Evolutionary conservation across 2,113 vertebrate genomes (phyloP).

Genomic region (Tautogolabrus adspersus): DNA sequence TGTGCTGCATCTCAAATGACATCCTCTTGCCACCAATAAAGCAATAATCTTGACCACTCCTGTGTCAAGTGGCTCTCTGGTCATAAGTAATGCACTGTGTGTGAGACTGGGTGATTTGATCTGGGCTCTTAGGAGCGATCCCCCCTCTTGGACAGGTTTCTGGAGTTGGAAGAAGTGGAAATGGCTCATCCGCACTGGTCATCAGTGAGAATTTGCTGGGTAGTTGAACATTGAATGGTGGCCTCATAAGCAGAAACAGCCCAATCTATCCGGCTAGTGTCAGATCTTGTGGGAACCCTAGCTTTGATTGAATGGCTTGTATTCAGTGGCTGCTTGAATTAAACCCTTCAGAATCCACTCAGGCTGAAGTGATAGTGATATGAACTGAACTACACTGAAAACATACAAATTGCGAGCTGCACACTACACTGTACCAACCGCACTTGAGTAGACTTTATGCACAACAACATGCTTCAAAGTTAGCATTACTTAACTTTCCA

Average conservation of each 20-base stretch:
- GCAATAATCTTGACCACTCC: conserved; percentile 75
- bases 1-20: conserved; percentile 74
- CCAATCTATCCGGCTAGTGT: conserved; percentile 14
- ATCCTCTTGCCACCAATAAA: conserved; percentile 66
- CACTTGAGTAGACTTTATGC: conserved; percentile 4
- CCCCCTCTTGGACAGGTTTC: conserved; percentile 29
- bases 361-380: conserved; percentile 16
- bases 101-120: conserved; percentile 64
- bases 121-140: conserved; percentile 40
- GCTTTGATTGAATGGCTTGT: conserved; percentile 22
- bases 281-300: conserved; percentile 16
- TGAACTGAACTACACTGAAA: conserved; percentile 32
- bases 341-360: conserved; percentile 7
- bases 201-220: conserved; percentile 28
- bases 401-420: conserved; percentile 14
- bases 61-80: conserved; percentile 64
- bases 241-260: conserved; percentile 13
- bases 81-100: conserved; percentile 62
- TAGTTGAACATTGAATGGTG: conserved; percentile 12
- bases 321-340: conserved; percentile 24
- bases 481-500: conserved; percentile 19
- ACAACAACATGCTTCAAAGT: conserved; percentile 24
- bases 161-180: conserved; percentile 17
- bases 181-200: conserved; percentile 26
- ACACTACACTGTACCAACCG: neutral